phyloP scores from a whole-genome alignment of 2,797 vertebrate genomes.

The Nyctibius grandis region DNA sequence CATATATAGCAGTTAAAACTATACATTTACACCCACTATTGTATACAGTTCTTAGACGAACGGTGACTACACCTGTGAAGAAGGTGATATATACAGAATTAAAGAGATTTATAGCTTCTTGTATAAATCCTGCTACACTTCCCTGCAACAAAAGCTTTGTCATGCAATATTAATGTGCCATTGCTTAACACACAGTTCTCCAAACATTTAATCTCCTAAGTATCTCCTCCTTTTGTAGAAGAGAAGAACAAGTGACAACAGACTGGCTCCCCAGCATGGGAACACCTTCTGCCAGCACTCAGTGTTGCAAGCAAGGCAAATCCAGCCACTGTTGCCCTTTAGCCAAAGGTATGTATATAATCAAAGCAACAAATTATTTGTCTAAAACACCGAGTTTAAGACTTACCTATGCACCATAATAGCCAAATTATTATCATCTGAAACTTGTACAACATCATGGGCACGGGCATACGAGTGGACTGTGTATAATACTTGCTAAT shows the following conservation, averaged over 20 bases:
- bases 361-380: background rate
- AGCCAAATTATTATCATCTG: background rate
- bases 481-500: background rate
- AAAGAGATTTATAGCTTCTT: background rate
- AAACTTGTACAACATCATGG: background rate
- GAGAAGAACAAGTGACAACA: conserved; percentile 9
- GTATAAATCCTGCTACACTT: conserved; percentile 11
- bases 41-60: background rate
- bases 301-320: background rate
- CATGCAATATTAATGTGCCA: conserved; percentile 13
- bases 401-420: background rate
- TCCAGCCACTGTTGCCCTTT: background rate
- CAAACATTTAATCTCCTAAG: conserved; percentile 20
- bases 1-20: background rate
- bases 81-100: background rate
- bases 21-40: background rate
- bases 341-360: background rate
- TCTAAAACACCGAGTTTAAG: background rate
- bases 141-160: conserved; percentile 49
- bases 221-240: background rate
- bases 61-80: conserved; percentile 1
- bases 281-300: background rate
- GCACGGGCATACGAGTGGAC: background rate
- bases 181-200: background rate
- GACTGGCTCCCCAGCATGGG: conserved; percentile 47